Evolutionary conservation across 2,888 invertebrate species (phyloP), one percentile per base, ranked within the genome.

Genomic region (Dichetophora obliterata): DNA sequence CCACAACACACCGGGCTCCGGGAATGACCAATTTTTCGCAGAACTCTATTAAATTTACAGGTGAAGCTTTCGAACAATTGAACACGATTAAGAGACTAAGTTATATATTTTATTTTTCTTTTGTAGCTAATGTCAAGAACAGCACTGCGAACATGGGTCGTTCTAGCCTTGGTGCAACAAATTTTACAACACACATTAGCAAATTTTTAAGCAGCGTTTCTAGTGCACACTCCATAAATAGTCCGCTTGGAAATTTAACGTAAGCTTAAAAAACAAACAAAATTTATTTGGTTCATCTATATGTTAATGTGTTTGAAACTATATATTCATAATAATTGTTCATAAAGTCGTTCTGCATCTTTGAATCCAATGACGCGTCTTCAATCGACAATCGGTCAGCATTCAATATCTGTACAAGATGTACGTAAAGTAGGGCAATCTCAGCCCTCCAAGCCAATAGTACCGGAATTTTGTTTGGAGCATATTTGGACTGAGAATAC

Each of bases 381-480:
- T 16, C 89, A 90, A 69, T 86, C 86, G 6, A 86, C 88, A 43
- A 82, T 89, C 14, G 85, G 86, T 19, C 85, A 84, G 27, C 86
- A 87, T 75, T 87, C 88, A n/a, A 78, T 84, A 66, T 89, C 88
- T 3, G 81, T 87, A 14, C 88, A 88, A 80, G 88, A 90, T 68
- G 86, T 90, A 1, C 90, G 91, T 52, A 91, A 91, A 48, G 84
- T 90, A 27, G 88, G 90, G 0, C 91, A 91, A 78, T 84, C 88
- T 0, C 91, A 90, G 61, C 92, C 91, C n/a, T 90, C 92, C 0
- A 91, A 94, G 81, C 95, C 95, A 0, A 89, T 96, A 34, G 93
- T 94, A 82, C 97, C 98, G 0, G 95, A 95, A 82, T 91, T 97
- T 80, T 97, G 97, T 84, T 90, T 98, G 63, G 97, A 98, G 82